These are phyloP conservation scores for Gambusia holbrooki DNA, from an alignment of 2,113 vertebrate species.

Conservation along the genomic window DNA sequence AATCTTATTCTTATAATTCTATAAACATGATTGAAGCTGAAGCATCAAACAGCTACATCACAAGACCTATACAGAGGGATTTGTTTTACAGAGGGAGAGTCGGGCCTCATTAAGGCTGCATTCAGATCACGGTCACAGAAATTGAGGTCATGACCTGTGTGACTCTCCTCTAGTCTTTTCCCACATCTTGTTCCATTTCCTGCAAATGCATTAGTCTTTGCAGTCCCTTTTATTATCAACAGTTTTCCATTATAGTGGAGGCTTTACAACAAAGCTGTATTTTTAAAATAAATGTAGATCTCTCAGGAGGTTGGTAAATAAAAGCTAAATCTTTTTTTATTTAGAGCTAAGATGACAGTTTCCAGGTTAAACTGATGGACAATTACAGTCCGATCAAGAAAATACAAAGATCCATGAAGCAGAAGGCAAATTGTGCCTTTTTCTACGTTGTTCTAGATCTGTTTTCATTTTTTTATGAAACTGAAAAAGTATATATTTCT, in stretches of 20 bases:
- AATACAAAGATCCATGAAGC: too few species aligned
- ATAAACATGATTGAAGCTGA: constrained; percentile 1
- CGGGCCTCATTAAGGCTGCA: constrained; percentile 22
- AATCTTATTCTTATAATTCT: background rate
- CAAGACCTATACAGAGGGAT: constrained; percentile 6
- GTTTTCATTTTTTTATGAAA: background rate
- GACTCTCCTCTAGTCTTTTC: constrained; percentile 38
- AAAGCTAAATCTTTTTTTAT: background rate
- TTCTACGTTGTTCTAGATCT: background rate
- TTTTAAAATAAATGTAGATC: background rate
- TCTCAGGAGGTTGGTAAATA: background rate
- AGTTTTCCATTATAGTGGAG: background rate
- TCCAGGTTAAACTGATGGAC: too few species aligned
- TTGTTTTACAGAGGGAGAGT: constrained; percentile 6
- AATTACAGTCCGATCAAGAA: too few species aligned
- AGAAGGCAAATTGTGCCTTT: too few species aligned
- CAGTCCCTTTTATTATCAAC: constrained; percentile 31
- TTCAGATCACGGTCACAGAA: constrained; percentile 36
- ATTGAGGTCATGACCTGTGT: constrained; percentile 42
- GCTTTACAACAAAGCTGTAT: background rate
- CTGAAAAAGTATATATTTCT: too few species aligned
- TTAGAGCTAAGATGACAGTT: too few species aligned
- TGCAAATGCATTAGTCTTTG: constrained; percentile 18
- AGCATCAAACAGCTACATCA: background rate
- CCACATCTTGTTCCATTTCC: constrained; percentile 60